Conservation (phyloP, 2,888 invertebrate species). For the Trachelus tabidus region DNA sequence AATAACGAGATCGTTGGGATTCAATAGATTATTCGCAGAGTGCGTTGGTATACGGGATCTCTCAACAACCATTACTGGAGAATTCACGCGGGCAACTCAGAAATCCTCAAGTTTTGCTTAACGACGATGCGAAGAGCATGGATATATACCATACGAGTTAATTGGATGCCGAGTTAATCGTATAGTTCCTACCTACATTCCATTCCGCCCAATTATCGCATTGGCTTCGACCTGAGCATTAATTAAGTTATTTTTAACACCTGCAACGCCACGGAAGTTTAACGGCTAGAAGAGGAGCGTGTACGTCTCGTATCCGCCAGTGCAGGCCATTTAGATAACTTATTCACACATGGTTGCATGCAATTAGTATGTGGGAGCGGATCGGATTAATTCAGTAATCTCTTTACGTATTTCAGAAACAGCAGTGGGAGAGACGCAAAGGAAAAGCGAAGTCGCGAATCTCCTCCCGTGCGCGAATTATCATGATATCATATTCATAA, state of each 20-base stretch:
- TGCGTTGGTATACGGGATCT: neutral
- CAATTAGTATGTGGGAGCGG: conserved; percentile 44
- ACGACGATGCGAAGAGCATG: neutral
- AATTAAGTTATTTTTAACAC: conserved; percentile 60
- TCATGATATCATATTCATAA: conserved; percentile 2
- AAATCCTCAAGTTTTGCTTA: conserved; percentile 1
- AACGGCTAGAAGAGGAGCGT: neutral
- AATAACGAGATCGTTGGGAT: neutral
- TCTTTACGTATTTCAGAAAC: neutral
- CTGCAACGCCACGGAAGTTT: conserved; percentile 17
- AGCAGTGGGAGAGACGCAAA: neutral
- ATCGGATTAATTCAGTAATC: neutral
- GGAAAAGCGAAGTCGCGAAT: neutral
- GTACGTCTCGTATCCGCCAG: conserved; percentile 8
- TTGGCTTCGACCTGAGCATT: conserved; percentile 40
- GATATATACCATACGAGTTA: conserved; percentile 42
- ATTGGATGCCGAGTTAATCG: conserved; percentile 56
- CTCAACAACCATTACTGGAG: neutral
- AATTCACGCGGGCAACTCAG: neutral
- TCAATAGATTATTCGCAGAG: neutral
- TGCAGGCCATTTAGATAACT: conserved; percentile 15
- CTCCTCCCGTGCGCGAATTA: neutral
- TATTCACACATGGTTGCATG: conserved; percentile 37
- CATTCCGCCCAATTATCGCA: conserved; percentile 49
- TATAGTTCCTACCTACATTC: conserved; percentile 32